These are phyloP conservation scores for Pyrgilauda ruficollis DNA, from an alignment of 2,113 vertebrate species.

Conservation along the genomic window DNA sequence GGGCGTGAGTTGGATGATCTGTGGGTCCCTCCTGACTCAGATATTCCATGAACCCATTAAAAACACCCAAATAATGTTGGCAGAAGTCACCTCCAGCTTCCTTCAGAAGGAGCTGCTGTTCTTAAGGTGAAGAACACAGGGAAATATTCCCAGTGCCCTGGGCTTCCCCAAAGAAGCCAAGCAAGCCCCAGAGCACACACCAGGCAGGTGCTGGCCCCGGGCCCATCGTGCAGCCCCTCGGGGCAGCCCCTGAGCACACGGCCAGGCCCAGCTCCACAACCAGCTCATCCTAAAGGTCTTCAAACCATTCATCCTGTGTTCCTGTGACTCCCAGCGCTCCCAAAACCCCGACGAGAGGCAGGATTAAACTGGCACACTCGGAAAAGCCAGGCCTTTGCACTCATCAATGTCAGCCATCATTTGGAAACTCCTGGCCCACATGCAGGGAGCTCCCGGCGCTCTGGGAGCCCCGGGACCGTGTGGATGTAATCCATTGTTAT, in stretches of 20 bases:
- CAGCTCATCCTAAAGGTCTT: not conserved
- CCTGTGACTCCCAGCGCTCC: not conserved
- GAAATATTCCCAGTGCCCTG: too few species aligned
- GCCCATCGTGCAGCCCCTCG: not conserved
- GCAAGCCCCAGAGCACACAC: not conserved
- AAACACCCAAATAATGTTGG: not conserved
- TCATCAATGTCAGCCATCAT: not conserved
- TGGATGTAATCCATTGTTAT: not conserved
- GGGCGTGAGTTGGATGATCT: not conserved
- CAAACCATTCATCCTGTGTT: not conserved
- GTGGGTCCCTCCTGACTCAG: not conserved
- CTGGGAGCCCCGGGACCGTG: not conserved
- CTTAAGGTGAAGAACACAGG: too few species aligned
- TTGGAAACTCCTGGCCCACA: not conserved
- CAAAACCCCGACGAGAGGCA: not conserved
- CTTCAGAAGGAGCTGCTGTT: not conserved
- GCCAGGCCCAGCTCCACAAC: not conserved
- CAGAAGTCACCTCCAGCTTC: not conserved
- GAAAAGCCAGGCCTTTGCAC: not conserved
- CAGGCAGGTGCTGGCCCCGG: not conserved
- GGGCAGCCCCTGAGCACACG: not conserved
- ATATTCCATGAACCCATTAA: too few species aligned
- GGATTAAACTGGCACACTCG: not conserved
- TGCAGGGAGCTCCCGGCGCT: not conserved
- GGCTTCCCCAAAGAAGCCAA: not conserved